These are phyloP conservation scores for Chromis chromis DNA, from an alignment of 2,797 vertebrate genomes.

Conservation along the genomic window DNA sequence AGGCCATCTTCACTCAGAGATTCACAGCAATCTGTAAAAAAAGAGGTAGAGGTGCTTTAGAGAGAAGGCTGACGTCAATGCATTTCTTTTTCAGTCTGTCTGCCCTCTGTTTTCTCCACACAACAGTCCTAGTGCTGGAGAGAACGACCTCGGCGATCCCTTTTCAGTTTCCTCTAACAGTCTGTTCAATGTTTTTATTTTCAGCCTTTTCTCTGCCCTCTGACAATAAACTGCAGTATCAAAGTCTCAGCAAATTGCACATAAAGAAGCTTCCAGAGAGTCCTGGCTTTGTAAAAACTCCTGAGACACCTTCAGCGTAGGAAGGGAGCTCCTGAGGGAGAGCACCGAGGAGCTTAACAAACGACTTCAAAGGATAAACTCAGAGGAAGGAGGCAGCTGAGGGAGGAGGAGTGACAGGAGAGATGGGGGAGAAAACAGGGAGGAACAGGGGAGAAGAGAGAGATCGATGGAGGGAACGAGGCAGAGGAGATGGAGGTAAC, in stretches of 20 bases:
- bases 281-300: slow-evolving; percentile 31
- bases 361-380: slow-evolving; percentile 61
- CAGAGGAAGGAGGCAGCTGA: slow-evolving; percentile 39
- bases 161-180: slow-evolving; percentile 5
- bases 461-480: slow-evolving; percentile 41
- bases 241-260: slow-evolving; percentile 21
- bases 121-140: slow-evolving; percentile 6
- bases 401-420: slow-evolving; percentile 37
- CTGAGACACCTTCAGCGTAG: slow-evolving; percentile 50
- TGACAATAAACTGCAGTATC: slow-evolving; percentile 21
- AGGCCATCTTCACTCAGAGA: slow-evolving; percentile 72
- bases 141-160: not conserved
- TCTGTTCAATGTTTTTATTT: slow-evolving; percentile 7
- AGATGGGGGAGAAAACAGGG: slow-evolving; percentile 26
- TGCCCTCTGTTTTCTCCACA: slow-evolving; percentile 5
- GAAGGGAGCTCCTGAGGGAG: slow-evolving; percentile 51
- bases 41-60: slow-evolving; percentile 9
- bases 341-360: slow-evolving; percentile 37
- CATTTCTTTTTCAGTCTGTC: not conserved
- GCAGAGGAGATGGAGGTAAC: slow-evolving; percentile 8
- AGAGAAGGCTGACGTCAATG: not conserved
- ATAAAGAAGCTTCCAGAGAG: slow-evolving; percentile 37
- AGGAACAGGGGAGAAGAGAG: slow-evolving; percentile 28
- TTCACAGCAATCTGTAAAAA: slow-evolving; percentile 61
- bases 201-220: slow-evolving; percentile 11